Conservation (phyloP, 2,888 invertebrate species). For the Drepana falcataria region DNA sequence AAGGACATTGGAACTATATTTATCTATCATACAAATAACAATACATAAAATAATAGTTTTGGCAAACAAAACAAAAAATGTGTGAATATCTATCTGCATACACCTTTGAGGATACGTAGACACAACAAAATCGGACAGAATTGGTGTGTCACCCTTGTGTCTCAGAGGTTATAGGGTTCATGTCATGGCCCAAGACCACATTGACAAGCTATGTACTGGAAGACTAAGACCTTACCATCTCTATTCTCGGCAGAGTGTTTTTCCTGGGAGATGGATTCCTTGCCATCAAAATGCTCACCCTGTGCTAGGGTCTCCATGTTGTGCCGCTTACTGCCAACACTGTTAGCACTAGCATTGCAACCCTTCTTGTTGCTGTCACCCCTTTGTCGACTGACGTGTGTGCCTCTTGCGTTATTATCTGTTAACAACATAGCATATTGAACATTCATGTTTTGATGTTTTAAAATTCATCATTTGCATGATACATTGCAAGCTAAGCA, state of each 20-base stretch:
- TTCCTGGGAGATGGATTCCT: conserved; percentile 56
- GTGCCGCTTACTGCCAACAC: conserved; percentile 54
- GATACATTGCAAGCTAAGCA: no score
- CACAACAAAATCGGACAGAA: no score
- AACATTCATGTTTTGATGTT: background rate
- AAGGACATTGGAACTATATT: no score
- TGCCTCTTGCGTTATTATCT: conserved; percentile 63
- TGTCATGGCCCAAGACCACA: no score
- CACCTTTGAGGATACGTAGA: no score
- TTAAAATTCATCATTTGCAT: background rate
- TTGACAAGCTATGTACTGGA: no score
- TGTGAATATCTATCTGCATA: no score
- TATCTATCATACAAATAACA: no score
- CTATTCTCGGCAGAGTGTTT: conserved; percentile 49
- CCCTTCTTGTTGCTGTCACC: conserved; percentile 68
- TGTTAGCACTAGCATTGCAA: conserved; percentile 60
- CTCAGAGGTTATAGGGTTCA: no score
- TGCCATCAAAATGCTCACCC: conserved; percentile 65
- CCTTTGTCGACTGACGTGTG: conserved; percentile 61
- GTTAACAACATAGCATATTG: conserved; percentile 22
- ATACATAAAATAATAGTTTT: no score
- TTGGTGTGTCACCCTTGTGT: no score
- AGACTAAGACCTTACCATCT: conserved; percentile 41
- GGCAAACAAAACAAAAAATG: no score
- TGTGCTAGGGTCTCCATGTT: conserved; percentile 72